phyloP scores from a whole-genome alignment of 2,797 vertebrate genomes.

The Aldrovandia affinis region DNA sequence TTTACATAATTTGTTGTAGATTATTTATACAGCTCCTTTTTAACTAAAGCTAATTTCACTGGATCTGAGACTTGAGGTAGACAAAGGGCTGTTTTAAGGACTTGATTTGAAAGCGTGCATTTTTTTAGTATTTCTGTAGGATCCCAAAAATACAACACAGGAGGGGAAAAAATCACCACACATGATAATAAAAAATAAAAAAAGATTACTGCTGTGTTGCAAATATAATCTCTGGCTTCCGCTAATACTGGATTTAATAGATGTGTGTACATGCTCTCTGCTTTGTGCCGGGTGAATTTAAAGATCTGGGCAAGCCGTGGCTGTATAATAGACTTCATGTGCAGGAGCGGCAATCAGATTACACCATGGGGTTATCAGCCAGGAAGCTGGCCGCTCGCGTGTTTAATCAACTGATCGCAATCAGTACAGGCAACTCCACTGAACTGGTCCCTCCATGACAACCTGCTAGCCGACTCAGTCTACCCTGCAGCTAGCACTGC shows the following conservation, averaged over 20 bases:
- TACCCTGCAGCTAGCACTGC: background rate
- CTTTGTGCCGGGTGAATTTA: slow-evolving; percentile 46
- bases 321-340: slow-evolving; percentile 55
- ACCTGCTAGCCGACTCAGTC: slow-evolving; percentile 11
- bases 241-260: slow-evolving; percentile 25
- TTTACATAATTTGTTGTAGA: background rate
- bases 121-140: background rate
- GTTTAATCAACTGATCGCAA: slow-evolving; percentile 75
- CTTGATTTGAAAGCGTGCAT: background rate
- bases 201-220: slow-evolving; percentile 18
- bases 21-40: background rate
- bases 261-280: slow-evolving; percentile 23
- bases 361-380: slow-evolving; percentile 60
- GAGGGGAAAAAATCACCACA: background rate
- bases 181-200: slow-evolving; percentile 1
- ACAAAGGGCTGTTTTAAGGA: background rate
- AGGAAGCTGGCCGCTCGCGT: slow-evolving; percentile 64
- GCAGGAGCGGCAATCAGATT: slow-evolving; percentile 53
- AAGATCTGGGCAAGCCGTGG: slow-evolving; percentile 41
- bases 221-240: slow-evolving; percentile 12
- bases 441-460: slow-evolving; percentile 51
- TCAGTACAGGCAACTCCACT: slow-evolving; percentile 57
- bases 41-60: background rate
- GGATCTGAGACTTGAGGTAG: background rate
- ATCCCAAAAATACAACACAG: background rate